Percentiles rank a stretch among this genome's conserved stretches.
phyloP scores from a whole-genome alignment of 2,888 invertebrate species.

The Eumacrocentrus americanus region DNA sequence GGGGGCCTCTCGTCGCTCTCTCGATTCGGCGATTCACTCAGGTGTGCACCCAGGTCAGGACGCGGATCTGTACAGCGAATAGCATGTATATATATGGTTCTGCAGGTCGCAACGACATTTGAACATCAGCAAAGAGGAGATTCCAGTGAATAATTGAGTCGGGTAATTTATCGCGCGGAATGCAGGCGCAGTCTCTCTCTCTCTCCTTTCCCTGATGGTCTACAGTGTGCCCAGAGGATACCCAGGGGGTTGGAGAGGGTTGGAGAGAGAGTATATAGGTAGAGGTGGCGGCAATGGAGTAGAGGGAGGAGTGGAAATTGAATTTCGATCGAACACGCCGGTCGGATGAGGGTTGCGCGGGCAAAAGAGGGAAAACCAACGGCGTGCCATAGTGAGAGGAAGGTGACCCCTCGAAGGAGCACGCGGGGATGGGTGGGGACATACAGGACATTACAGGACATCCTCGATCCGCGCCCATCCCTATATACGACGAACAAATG shows the following conservation, averaged over 20 bases:
- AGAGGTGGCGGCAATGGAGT: slow-evolving; percentile 37
- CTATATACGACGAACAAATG: slow-evolving; percentile 54
- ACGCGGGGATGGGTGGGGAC: slow-evolving; percentile 38
- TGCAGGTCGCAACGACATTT: slow-evolving; percentile 10
- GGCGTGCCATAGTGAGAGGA: slow-evolving; percentile 10
- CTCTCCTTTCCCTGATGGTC: slow-evolving; percentile 41
- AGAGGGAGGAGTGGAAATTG: slow-evolving; percentile 57
- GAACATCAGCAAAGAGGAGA: slow-evolving; percentile 39
- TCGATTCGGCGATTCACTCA: slow-evolving; percentile 7
- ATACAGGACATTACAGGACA: slow-evolving; percentile 55
- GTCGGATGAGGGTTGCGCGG: slow-evolving; percentile 35
- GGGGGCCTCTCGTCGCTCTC: background rate
- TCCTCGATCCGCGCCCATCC: slow-evolving; percentile 16
- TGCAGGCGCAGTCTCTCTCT: slow-evolving; percentile 51
- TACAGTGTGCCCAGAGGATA: slow-evolving; percentile 3
- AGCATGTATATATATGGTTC: background rate
- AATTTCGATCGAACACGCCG: slow-evolving; percentile 60
- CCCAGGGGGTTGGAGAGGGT: background rate
- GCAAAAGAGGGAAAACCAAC: slow-evolving; percentile 26
- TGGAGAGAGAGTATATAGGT: slow-evolving; percentile 11
- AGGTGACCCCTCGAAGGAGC: slow-evolving; percentile 21
- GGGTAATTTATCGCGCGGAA: slow-evolving; percentile 58
- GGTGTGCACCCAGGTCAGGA: slow-evolving; percentile 5
- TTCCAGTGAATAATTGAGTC: slow-evolving; percentile 59
- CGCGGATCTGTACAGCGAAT: too few relatives aligned